These are phyloP conservation scores for Amphipoea lucens DNA, from an alignment of 2,888 invertebrate species.

Conservation along the genomic window DNA sequence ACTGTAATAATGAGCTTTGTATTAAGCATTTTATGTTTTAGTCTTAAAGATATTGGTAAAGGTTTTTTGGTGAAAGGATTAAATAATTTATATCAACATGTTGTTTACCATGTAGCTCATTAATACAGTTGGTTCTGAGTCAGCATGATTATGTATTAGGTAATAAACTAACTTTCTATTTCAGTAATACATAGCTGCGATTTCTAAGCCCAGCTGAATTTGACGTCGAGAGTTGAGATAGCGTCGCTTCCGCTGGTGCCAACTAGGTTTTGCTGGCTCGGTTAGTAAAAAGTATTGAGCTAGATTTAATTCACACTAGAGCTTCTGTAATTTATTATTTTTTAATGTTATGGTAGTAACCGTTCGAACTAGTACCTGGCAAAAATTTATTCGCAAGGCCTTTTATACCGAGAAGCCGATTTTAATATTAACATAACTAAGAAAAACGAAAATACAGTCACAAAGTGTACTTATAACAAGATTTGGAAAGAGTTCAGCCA, in stretches of 20 bases:
- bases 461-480: too few species aligned
- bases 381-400: not conserved
- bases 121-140: too few species aligned
- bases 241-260: slow-evolving; percentile 21
- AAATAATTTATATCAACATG: not conserved
- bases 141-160: not conserved
- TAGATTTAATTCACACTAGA: slow-evolving; percentile 20
- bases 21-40: not conserved
- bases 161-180: not conserved
- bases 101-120: not conserved
- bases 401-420: not conserved
- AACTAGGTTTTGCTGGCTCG: slow-evolving; percentile 49
- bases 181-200: slow-evolving; percentile 30
- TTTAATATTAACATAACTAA: too few species aligned
- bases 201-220: slow-evolving; percentile 46
- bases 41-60: not conserved
- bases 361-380: not conserved
- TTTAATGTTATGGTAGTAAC: not conserved
- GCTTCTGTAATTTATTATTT: slow-evolving; percentile 16
- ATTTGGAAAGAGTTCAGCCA: too few species aligned
- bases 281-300: slow-evolving; percentile 32
- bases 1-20: too few species aligned
- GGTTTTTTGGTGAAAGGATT: not conserved
- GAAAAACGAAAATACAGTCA: too few species aligned
- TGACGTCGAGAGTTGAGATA: slow-evolving; percentile 50